Conservation (phyloP, 2,797 vertebrate species). For the Gadopsis bispinosus region DNA sequence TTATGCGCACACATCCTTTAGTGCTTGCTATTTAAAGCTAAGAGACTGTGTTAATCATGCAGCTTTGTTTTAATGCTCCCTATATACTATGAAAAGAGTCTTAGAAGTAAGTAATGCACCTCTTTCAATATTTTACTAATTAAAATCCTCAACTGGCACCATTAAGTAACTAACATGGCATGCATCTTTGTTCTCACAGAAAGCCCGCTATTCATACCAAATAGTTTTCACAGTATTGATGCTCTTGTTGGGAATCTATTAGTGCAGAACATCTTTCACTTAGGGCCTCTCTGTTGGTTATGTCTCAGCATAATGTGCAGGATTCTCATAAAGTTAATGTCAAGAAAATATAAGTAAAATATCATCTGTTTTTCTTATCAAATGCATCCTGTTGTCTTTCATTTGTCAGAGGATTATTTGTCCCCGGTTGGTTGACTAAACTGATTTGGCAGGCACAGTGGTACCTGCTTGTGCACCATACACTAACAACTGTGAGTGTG, state of each 20-base stretch:
- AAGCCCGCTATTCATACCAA: not conserved
- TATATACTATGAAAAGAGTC: not conserved
- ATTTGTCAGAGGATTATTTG: constrained; percentile 2
- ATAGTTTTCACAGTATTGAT: not conserved
- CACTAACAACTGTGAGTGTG: not conserved
- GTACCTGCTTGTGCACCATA: not conserved
- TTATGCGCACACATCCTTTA: constrained; percentile 35
- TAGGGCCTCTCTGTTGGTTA: not conserved
- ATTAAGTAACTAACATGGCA: not conserved
- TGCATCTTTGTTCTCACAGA: not conserved
- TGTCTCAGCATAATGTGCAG: not conserved
- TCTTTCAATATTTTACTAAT: not conserved
- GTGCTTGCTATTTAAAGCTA: not conserved
- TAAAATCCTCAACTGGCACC: not conserved
- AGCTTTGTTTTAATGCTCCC: constrained; percentile 3
- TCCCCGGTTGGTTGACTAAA: not conserved
- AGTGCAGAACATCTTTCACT: not conserved
- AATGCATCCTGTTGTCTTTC: not conserved
- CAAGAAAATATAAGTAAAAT: not conserved
- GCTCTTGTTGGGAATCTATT: not conserved
- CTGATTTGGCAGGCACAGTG: not conserved
- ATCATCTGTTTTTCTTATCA: not conserved
- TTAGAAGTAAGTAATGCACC: not conserved
- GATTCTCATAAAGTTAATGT: not conserved
- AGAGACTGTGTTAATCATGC: constrained; percentile 8